Base-by-base conservation (phyloP, 2,113 vertebrate species). In the Gopherus flavomarginatus region DNA sequence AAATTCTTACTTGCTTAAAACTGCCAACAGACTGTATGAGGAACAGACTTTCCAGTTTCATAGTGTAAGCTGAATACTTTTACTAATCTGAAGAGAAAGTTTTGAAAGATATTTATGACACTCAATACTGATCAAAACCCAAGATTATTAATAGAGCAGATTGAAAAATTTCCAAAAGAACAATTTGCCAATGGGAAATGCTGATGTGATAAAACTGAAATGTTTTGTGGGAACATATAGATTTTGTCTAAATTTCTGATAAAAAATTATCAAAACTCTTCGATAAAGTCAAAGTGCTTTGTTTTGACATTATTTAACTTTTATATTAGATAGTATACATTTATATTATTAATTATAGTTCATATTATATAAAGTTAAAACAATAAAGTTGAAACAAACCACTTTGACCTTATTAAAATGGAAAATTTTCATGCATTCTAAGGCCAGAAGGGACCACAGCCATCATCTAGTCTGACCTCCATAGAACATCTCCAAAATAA, bases 1-100 rank as follows among this genome's bases (percentile, higher is more conserved):
- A 21, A 38, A 62, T 5, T 38, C 91, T 27, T 90, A 91, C 50
- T 11, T 88, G 53, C 94, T 98, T 29, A 95, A 75, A 83, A 87
- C 4, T 0, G 96, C 97, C 90, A 98, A 90, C 75, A 89, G 94
- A 52, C 81, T 97, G n/a, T 98, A 95, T 82, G 97, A 92, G 83
- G 95, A 97, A 65, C 87, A 95, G 65, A 95, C 83, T 1, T 96
- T 38, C 26, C 19, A 90, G 24, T 96, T 97, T 27, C 29, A 95
- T 31, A 8, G 56, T 3, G 97, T 98, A 92, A 97, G 97, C 89
- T 85, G 19, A 84, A 21, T 38, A n/a, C 75, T 81, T 82, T 24
- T 42, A 49, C 13, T 65, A n/a, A 83, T 8, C n/a, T 44, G 7
- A 31, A 17, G 11, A 53, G 29, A 49, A 62, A 77, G 49, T 75